Evolutionary conservation across 2,888 invertebrate species (phyloP).

Genomic region (Scaptomyza polygonia): DNA sequence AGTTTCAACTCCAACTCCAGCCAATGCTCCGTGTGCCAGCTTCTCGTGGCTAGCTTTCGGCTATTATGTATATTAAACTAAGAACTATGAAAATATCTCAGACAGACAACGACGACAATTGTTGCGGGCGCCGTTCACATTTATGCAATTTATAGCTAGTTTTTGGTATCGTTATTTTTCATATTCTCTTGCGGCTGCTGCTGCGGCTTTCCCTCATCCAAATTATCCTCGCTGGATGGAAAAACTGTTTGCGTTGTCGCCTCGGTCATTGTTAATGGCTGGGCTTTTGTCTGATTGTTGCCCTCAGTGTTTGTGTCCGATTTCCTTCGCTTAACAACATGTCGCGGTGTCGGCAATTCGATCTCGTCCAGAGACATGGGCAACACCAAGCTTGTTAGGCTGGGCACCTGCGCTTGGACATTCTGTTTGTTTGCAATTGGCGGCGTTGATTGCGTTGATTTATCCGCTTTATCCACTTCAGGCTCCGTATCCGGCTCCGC

Average conservation of each 20-base stretch:
- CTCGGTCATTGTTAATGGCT: constrained; percentile 10
- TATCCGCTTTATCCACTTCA: constrained; percentile 62
- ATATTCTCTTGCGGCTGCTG: constrained; percentile 8
- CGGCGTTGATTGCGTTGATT: constrained; percentile 63
- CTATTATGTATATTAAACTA: constrained; percentile 6
- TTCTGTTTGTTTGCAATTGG: constrained; percentile 55
- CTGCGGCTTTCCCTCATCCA: neutral
- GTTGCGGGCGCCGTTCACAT: constrained; percentile 12
- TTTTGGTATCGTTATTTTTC: constrained; percentile 63
- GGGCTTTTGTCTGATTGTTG: neutral
- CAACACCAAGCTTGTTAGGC: constrained; percentile 17
- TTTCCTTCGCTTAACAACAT: neutral
- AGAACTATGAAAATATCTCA: constrained; percentile 36
- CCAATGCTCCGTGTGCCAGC: neutral
- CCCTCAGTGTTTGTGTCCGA: neutral
- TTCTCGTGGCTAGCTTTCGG: constrained; percentile 1
- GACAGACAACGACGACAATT: constrained; percentile 32
- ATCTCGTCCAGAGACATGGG: constrained; percentile 3
- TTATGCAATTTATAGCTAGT: constrained; percentile 54
- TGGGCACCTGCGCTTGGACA: constrained; percentile 29
- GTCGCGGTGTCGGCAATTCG: neutral
- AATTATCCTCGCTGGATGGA: constrained; percentile 4
- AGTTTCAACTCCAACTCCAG: neutral
- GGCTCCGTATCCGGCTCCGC: constrained; percentile 82
- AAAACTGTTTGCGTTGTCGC: constrained; percentile 36